These are phyloP conservation scores for Hymenochirus boettgeri DNA, from an alignment of 2,113 vertebrate species.

Conservation along the genomic window DNA sequence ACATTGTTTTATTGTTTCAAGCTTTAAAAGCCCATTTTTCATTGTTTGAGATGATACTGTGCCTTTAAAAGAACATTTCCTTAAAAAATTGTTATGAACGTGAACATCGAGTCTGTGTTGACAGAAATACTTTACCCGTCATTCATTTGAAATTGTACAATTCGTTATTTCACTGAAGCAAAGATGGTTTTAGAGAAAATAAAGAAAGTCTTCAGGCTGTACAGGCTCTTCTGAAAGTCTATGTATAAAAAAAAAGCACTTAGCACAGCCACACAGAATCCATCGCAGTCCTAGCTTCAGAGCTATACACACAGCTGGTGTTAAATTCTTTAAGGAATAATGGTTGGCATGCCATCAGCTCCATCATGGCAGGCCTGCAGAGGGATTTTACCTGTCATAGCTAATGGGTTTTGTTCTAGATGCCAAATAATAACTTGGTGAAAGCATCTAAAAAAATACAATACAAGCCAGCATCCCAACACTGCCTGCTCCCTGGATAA, in stretches of 20 bases:
- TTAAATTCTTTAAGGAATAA: background rate
- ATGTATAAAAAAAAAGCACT: background rate
- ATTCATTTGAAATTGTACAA: no score
- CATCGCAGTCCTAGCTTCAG: background rate
- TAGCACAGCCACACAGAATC: background rate
- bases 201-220: background rate
- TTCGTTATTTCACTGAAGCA: no score
- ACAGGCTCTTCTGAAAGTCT: background rate
- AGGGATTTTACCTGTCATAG: slow-evolving; percentile 54
- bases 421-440: slow-evolving; percentile 54
- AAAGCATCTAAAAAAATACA: slow-evolving; percentile 47
- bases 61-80: no score
- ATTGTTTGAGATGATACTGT: no score
- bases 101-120: no score
- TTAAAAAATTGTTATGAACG: no score
- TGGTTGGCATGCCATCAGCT: slow-evolving; percentile 45
- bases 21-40: no score
- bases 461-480: slow-evolving; percentile 6
- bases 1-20: no score
- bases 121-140: no score
- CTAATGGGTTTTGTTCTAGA: slow-evolving; percentile 52
- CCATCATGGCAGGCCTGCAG: slow-evolving; percentile 47
- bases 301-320: background rate
- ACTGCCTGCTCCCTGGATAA: slow-evolving; percentile 5
- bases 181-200: no score